Base-by-base conservation (phyloP, 2,888 invertebrate species). In the Nowickia ferox region DNA sequence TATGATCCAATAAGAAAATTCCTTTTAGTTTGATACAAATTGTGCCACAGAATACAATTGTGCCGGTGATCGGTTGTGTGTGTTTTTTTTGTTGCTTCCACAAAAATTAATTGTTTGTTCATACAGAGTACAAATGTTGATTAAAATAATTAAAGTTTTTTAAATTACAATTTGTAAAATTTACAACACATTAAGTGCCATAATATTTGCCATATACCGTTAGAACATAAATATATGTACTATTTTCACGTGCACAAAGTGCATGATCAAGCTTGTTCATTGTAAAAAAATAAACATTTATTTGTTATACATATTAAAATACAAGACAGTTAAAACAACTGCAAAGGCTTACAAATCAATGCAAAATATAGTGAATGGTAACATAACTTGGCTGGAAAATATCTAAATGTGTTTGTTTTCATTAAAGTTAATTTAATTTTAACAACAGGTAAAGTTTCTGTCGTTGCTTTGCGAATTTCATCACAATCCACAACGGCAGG, bases 351-450 rank as follows among this genome's bases (percentile, higher is more conserved):
- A 78, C 42, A 77, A 88, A 84, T 88, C 88, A 87, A 88, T 87
- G 88, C 71, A 87, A 86, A 81, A 82, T 72, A 79, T 55, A 80
- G 71, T 87, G 87, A 86, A 87, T 88, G 88, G 88, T 88, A 85
- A 59, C 66, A 55, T 51, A 53, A 83, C 46, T 65, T 59, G 11
- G n/a, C 19, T 48, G 1, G 9, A 3, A 48, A 66, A 53, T 40
- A 13, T 75, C 9, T 19, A 44, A 66, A 55, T 22, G 19, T 38
- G 19, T 51, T 53, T 48, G 51, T 63, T 75, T 44, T 69, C 22
- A 51, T 61, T 19, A 38, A 68, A 61, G 9, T 48, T 59, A 3
- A 13, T 57, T 61, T 19, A 44, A 55, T 30, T 55, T 72, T 19
- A 15, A 19, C 2, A 66, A 44, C 78, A 88, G 88, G 85, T 81